A percentile compares a stretch with the other conserved stretches of the same genome.
Evolutionary conservation across 2,113 vertebrate species (phyloP).

Genomic region (Equus przewalskii): DNA sequence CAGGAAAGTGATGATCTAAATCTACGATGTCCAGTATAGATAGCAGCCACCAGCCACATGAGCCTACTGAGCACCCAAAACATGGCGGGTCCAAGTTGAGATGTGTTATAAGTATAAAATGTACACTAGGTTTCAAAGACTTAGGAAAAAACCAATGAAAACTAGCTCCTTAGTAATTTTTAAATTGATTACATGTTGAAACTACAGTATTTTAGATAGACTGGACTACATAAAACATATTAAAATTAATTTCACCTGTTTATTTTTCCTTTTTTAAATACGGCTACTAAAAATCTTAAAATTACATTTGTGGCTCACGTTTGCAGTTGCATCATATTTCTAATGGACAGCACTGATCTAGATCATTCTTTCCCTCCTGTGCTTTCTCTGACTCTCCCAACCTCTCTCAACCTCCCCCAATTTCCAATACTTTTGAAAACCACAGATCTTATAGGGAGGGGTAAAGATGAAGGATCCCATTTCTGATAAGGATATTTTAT

Average conservation of each 20-base stretch:
- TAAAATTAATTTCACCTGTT: not conserved
- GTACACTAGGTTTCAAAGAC: not conserved
- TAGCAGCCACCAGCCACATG: accelerated
- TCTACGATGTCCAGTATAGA: accelerated
- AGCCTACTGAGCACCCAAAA: too few relatives aligned
- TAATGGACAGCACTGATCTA: not conserved
- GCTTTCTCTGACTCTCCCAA: not conserved
- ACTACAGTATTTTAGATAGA: not conserved
- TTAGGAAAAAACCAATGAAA: not conserved
- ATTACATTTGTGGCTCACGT: not conserved
- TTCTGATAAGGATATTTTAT: not conserved
- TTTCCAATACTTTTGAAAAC: not conserved
- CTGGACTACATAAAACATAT: not conserved
- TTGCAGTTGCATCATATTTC: not conserved
- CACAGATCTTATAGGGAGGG: not conserved
- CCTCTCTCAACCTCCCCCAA: not conserved
- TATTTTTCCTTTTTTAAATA: slow-evolving; percentile 18
- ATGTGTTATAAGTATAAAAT: not conserved
- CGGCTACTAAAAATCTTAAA: not conserved
- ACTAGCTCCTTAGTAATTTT: not conserved
- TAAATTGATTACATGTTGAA: not conserved
- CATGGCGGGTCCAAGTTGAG: not conserved
- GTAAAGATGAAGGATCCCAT: not conserved
- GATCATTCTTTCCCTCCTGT: not conserved
- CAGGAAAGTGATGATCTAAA: not conserved